Percentiles rank a stretch among this genome's conserved stretches.
These are phyloP conservation scores for Mastacembelus armatus DNA, from an alignment of 2,797 vertebrate genomes.

Conservation along the genomic window DNA sequence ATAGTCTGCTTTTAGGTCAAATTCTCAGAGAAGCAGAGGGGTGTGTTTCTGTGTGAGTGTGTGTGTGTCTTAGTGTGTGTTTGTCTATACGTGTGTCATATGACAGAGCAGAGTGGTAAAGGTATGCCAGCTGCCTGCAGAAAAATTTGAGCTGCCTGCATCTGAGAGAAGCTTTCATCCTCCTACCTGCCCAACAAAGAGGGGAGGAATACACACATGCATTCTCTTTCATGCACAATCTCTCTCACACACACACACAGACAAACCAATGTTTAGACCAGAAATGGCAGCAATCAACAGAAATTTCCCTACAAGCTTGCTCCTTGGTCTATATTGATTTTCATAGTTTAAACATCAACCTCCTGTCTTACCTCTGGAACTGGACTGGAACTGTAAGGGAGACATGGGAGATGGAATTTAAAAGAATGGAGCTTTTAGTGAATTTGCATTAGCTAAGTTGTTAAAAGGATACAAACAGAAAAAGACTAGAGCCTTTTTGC, in stretches of 20 bases:
- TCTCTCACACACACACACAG: conserved; percentile 40
- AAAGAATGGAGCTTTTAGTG: conserved; percentile 34
- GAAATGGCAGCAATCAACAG: conserved; percentile 46
- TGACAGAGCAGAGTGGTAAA: conserved; percentile 68
- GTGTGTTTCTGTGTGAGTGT: conserved; percentile 44
- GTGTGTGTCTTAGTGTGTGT: conserved; percentile 43
- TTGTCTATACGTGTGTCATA: conserved; percentile 61
- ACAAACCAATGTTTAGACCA: conserved; percentile 14
- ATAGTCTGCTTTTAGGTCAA: conserved; percentile 70
- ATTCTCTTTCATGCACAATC: conserved; percentile 10
- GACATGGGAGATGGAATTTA: conserved; percentile 21
- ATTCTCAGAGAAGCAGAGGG: conserved; percentile 66
- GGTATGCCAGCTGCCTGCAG: conserved; percentile 71
- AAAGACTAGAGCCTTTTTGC: too few species aligned
- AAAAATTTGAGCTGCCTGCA: conserved; percentile 68
- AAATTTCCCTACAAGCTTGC: conserved; percentile 38
- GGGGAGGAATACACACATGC: conserved; percentile 23
- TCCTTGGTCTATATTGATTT: conserved; percentile 62
- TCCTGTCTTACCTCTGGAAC: conserved; percentile 54
- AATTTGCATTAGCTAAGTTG: conserved; percentile 32
- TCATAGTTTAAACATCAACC: conserved; percentile 58
- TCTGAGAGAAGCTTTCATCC: conserved; percentile 77
- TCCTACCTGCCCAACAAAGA: conserved; percentile 71
- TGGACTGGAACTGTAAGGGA: conserved; percentile 19
- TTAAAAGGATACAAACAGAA: conserved; percentile 23